Evolutionary conservation across 1,140 invertebrate genomes (phyloP), one percentile per base, ranked within the genome.

Genomic region (Ganaspis sp.): DNA sequence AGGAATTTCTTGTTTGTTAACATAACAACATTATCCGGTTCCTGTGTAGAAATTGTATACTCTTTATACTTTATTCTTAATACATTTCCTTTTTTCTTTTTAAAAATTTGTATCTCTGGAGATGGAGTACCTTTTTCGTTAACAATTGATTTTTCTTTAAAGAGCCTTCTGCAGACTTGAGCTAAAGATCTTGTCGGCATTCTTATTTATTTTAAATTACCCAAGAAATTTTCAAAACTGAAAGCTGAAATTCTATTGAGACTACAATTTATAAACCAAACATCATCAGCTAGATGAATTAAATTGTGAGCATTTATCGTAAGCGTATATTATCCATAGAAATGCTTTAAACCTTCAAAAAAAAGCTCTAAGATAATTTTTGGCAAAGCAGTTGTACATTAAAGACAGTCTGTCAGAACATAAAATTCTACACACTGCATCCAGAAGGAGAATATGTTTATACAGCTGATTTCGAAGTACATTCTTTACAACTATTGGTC

Each of bases 391-490:
- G 40, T 26, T 42, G 26, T 64, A 69, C 53, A 70, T 37, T 29
- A 45, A 40, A 23, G 38, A 23, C 21, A 71, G 34, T 64, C 37
- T 37, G 70, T 74, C 11, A 53, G 58, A 45, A 29, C 69, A 73
- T 49, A 81, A 74, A 29, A 81, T 75, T 49, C 79, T 69, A 69
- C 54, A 73, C n/a, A 70, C 75, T 11, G 38, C 45, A 54, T 74
- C 37, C 1, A 81, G 21, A 15, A 75, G 37, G 15, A 81, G 17
- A 75, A 81, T 77, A 73, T 81, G 79, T 34, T 75, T 75, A 38
- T 77, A 77, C 8, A 42, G 15, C 1, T 69, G n/a, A 17, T 42
- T 29, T 9, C n/a, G 17, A 29, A 80, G 54, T 64, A 76, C 17
- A 38, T 45, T 21, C 29, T 74, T 72, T 26, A 80, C 72, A 70